phyloP scores from a whole-genome alignment of 2,888 invertebrate species.

The Latrodectus hesperus region DNA sequence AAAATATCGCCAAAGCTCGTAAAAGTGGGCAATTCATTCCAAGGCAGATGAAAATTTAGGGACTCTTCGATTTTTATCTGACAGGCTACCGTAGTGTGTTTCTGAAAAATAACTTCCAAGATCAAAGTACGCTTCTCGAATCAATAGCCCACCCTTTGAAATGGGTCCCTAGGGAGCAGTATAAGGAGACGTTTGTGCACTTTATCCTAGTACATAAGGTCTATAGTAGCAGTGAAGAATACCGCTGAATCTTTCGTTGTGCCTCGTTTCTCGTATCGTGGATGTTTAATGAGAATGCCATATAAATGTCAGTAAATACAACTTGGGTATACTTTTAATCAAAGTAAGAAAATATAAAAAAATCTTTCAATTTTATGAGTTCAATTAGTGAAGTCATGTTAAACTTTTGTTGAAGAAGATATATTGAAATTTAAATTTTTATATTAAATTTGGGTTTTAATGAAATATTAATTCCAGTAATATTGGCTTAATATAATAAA shows the following conservation, averaged over 20 bases:
- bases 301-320: conserved; percentile 31
- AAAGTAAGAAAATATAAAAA: too few relatives aligned
- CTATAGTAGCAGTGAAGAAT: background rate
- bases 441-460: too few relatives aligned
- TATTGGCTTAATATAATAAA: too few relatives aligned
- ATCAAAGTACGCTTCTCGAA: conserved; percentile 31
- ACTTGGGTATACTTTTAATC: too few relatives aligned
- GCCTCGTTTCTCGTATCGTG: background rate
- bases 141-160: conserved; percentile 41
- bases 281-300: conserved; percentile 35
- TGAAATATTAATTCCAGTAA: too few relatives aligned
- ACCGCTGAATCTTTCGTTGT: background rate
- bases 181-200: conserved; percentile 46
- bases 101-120: conserved; percentile 48
- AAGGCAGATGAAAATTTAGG: conserved; percentile 47
- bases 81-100: conserved; percentile 14
- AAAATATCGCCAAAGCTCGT: conserved; percentile 14
- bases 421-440: too few relatives aligned
- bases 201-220: background rate
- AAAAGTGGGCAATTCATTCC: conserved; percentile 33
- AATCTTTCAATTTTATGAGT: too few relatives aligned
- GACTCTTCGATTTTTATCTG: conserved; percentile 58
- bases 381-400: too few relatives aligned
- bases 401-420: too few relatives aligned
- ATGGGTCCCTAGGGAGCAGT: conserved; percentile 45